These are phyloP conservation scores for Synanthedon formicaeformis DNA, from an alignment of 2,888 invertebrate genomes.

Conservation along the genomic window DNA sequence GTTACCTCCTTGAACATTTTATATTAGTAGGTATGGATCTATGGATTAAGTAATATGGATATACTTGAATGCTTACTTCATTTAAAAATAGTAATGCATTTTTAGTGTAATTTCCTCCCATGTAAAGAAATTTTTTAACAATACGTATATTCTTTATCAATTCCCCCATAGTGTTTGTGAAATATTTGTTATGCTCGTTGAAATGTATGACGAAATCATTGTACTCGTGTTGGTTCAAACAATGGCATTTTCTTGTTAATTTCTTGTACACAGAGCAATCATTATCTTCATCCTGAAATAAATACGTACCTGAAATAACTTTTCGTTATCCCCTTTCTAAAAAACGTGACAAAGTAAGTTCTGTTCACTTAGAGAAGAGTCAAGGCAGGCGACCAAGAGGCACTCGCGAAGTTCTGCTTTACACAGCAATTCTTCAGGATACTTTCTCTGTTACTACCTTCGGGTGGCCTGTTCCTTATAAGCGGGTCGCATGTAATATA, in stretches of 20 bases:
- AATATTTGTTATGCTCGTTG: slow-evolving; percentile 43
- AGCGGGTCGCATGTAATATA: no score
- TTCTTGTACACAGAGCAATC: slow-evolving; percentile 52
- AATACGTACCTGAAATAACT: not conserved
- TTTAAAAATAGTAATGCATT: slow-evolving; percentile 49
- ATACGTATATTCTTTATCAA: slow-evolving; percentile 54
- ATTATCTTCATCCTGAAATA: slow-evolving; percentile 35
- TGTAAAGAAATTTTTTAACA: slow-evolving; percentile 52
- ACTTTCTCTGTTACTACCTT: no score
- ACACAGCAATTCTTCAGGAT: no score
- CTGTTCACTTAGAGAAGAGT: no score
- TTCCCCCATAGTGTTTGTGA: slow-evolving; percentile 42
- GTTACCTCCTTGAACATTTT: no score
- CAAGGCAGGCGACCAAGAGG: no score
- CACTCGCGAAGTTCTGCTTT: no score
- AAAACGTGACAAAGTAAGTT: no score
- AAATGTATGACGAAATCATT: slow-evolving; percentile 57
- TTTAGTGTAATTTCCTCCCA: slow-evolving; percentile 42
- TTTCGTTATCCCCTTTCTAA: no score
- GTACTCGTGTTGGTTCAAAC: slow-evolving; percentile 38
- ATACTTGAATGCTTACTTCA: slow-evolving; percentile 25
- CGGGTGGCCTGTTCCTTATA: no score
- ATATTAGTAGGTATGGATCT: no score
- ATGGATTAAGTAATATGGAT: not conserved
- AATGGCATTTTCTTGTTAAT: slow-evolving; percentile 47